phyloP scores from a whole-genome alignment of 2,888 invertebrate species.

The Megaustenia siamemsis region DNA sequence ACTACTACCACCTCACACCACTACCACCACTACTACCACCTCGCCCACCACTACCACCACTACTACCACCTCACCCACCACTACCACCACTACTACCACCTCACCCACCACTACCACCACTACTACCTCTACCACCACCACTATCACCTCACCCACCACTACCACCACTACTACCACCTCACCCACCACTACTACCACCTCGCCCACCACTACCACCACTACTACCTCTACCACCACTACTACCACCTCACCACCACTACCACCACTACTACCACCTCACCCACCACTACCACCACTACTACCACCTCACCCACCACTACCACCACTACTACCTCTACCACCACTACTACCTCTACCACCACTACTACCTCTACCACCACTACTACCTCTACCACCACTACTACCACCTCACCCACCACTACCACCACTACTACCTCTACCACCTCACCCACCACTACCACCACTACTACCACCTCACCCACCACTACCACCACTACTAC shows the following conservation, averaged over 20 bases:
- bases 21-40: neutral
- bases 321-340: neutral
- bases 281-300: neutral
- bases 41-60: neutral
- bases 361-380: neutral
- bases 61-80: neutral
- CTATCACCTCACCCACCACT: neutral
- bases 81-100: neutral
- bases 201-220: neutral
- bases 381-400: neutral
- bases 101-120: neutral
- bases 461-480: neutral
- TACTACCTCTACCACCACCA: neutral
- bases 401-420: neutral
- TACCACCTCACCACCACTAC: neutral
- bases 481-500: neutral
- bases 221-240: neutral
- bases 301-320: neutral
- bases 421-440: neutral
- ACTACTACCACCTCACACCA: neutral
- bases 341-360: neutral
- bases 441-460: neutral
- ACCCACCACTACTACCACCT: neutral
- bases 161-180: neutral
- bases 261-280: neutral